Evolutionary conservation across 35 echinoderm and acorn worm genomes (phyloP).

Genomic region (Chiridota heheva): DNA sequence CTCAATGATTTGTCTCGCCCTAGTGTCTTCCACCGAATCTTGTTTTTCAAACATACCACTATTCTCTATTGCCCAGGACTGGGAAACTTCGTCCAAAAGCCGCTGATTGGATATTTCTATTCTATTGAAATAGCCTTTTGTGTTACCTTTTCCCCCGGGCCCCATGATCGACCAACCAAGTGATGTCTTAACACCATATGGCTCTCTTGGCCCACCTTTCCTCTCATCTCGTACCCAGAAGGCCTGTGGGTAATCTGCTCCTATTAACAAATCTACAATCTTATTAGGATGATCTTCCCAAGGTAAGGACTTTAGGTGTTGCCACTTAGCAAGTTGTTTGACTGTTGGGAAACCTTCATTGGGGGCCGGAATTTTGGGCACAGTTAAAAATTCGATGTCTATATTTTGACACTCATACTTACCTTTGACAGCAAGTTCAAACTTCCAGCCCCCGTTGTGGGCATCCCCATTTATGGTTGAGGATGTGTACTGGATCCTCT

Average conservation of each 20-base stretch:
- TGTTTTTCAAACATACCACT: constrained; percentile 8
- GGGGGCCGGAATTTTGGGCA: constrained; percentile 32
- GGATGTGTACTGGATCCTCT: constrained; percentile 30
- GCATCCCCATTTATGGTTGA: constrained; percentile 40
- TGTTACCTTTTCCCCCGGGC: constrained; percentile 19
- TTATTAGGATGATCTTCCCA: background rate
- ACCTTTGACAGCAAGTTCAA: constrained; percentile 29
- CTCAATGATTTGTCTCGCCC: constrained; percentile 22
- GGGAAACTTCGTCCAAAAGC: constrained; percentile 16
- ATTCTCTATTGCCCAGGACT: constrained; percentile 35
- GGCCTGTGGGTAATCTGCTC: constrained; percentile 52
- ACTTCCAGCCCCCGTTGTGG: constrained; percentile 45
- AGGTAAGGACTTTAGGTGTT: constrained; percentile 30
- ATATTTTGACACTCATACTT: constrained; percentile 30
- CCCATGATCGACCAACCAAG: constrained; percentile 61
- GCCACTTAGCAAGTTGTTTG: constrained; percentile 29
- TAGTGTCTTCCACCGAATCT: constrained; percentile 46
- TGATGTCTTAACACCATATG: constrained; percentile 39
- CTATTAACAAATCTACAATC: constrained; percentile 36
- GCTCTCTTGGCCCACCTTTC: constrained; percentile 32
- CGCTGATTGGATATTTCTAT: constrained; percentile 22
- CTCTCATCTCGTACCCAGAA: constrained; percentile 37
- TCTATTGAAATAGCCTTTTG: constrained; percentile 19
- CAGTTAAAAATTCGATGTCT: constrained; percentile 24
- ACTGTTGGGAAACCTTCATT: constrained; percentile 33